phyloP scores from a whole-genome alignment of 2,113 vertebrate genomes.

The Megaceryle torquata region DNA sequence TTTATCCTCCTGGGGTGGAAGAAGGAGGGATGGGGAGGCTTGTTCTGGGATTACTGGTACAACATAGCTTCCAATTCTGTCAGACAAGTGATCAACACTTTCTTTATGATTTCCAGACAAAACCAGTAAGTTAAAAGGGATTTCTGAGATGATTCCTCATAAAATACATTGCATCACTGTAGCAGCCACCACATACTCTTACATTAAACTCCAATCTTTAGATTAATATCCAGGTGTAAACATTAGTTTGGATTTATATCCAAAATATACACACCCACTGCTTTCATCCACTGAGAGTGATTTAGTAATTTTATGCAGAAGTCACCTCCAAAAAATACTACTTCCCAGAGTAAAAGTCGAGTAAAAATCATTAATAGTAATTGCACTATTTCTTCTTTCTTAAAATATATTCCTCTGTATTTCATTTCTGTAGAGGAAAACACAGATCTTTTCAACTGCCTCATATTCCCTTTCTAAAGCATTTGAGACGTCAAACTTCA shows the following conservation, averaged over 20 bases:
- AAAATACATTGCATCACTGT: not conserved
- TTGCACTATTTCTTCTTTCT: not conserved
- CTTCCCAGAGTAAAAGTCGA: not conserved
- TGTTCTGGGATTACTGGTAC: not conserved
- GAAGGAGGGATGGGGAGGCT: not conserved
- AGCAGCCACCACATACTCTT: not conserved
- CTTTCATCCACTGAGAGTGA: not conserved
- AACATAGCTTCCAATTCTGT: not conserved
- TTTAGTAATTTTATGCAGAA: not conserved
- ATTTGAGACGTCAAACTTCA: not conserved
- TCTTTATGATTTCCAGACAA: not conserved
- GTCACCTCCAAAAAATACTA: not conserved
- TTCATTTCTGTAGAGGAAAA: not conserved
- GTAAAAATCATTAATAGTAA: not conserved
- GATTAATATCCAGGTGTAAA: not conserved
- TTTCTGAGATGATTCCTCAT: not conserved
- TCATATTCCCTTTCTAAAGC: not conserved
- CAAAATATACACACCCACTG: not conserved
- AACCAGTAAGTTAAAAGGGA: not conserved
- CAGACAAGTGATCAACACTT: not conserved
- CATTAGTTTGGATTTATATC: not conserved
- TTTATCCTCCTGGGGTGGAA: not conserved
- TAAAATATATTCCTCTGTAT: not conserved
- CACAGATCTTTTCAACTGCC: not conserved
- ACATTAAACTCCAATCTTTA: not conserved